Base-by-base conservation (phyloP, 2,888 invertebrate species). In the Parapristionchus giblindavisi region DNA sequence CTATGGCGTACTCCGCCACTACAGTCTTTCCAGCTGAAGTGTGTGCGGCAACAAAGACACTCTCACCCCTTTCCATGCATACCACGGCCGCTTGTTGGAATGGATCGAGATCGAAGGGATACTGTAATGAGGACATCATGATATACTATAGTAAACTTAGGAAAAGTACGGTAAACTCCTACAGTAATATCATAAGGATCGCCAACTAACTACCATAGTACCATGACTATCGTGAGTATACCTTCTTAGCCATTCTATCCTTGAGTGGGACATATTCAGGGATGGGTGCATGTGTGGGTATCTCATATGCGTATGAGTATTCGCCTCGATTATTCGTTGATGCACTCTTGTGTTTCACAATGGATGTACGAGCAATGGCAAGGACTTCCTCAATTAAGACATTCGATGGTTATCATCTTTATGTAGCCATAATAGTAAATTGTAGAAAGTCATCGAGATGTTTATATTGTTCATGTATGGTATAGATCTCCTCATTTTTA, bases 1-100 rank as follows among this genome's bases (percentile, higher is more conserved):
- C 98, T 82, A 99, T 96, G 0, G 99, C 99, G 89, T 99, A 99
- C 90, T 99, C 99, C 0, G 99, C 99, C 0, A 99, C 96, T 0
- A 96, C 98, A 0, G 99, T 99, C 90, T 99, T 99, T 8, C 91
- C 90, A 11, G 99, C 99, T 0, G 99, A 99, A 0, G 99, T 99
- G 88, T 99, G 99, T 0, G 99, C 99, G 0, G 99, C 96, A 0
- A 99, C 97, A 89, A 99, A 98, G 0, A 99, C 95, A 88, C 95
- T 95, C 84, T 95, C 93, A 21, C 94, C 79, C 27, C 78, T 93
- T 89, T 99, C 98, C 74, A 99, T 89, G 88, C 94, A 94, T 6
- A 97, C 89, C 77, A 99, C 94, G 0, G 99, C 97, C 36, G 94
- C 94, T 89, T 99, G 96, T 88, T 99, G 99, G 88, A 99, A 99